Evolutionary conservation across 2,113 vertebrate species (phyloP).

Genomic region (Thamnophis sirtalis): DNA sequence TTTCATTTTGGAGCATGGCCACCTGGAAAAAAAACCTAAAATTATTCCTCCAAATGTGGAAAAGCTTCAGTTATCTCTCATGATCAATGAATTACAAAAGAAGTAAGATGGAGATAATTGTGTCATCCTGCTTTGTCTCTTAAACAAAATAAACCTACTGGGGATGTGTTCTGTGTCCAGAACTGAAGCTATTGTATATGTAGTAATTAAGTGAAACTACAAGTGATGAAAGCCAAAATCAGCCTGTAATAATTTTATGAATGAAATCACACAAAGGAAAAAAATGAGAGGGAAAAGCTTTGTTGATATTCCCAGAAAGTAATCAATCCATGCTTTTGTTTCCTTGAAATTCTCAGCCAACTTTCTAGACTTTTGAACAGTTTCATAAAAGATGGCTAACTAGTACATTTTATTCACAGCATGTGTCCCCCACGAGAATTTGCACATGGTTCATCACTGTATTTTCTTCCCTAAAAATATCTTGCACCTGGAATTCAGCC

Average conservation of each 20-base stretch:
- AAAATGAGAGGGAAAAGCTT: conserved; percentile 16
- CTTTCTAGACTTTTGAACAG: conserved; percentile 29
- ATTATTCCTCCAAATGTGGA: conserved; percentile 55
- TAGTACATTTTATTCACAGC: conserved; percentile 15
- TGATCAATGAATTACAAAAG: neutral
- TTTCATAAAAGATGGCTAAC: conserved; percentile 33
- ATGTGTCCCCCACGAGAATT: neutral
- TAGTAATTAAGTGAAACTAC: conserved; percentile 23
- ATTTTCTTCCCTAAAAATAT: conserved; percentile 4
- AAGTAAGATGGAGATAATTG: neutral
- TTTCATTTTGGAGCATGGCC: conserved; percentile 79
- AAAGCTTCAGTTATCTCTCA: conserved; percentile 33
- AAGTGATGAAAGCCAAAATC: conserved; percentile 25
- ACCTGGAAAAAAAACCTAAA: conserved; percentile 66
- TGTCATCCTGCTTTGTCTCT: neutral
- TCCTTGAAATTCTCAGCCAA: conserved; percentile 24
- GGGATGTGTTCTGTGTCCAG: neutral
- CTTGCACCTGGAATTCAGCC: neutral
- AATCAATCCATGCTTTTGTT: neutral
- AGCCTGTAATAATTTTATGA: conserved; percentile 34
- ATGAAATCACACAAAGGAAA: conserved; percentile 13
- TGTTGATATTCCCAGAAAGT: conserved; percentile 17
- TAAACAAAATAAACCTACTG: neutral
- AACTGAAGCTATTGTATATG: neutral
- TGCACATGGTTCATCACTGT: neutral